These are phyloP conservation scores for Sinopyrophorus schimmeli DNA, from an alignment of 2,888 invertebrate genomes.

Conservation along the genomic window DNA sequence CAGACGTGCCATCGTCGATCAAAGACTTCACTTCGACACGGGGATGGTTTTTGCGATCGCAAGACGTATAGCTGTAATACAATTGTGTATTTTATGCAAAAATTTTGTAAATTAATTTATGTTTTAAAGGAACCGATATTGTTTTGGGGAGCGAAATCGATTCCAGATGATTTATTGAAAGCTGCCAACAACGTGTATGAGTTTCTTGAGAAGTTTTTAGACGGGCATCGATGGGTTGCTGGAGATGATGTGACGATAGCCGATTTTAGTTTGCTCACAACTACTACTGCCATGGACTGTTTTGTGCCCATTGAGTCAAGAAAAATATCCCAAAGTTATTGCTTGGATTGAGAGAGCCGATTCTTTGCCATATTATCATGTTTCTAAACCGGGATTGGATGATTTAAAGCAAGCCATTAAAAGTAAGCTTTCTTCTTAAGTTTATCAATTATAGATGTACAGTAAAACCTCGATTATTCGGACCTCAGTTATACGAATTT, in stretches of 20 bases:
- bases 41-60: slow-evolving; percentile 57
- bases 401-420: too few relatives aligned
- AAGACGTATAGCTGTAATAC: slow-evolving; percentile 56
- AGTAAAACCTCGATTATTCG: too few relatives aligned
- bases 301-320: slow-evolving; percentile 47
- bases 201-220: slow-evolving; percentile 57
- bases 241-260: slow-evolving; percentile 59
- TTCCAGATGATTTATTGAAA: slow-evolving; percentile 11
- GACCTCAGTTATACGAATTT: too few relatives aligned
- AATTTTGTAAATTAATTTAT: background rate
- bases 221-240: slow-evolving; percentile 56
- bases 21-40: slow-evolving; percentile 58
- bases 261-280: slow-evolving; percentile 56
- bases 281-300: slow-evolving; percentile 44
- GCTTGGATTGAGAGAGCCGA: slow-evolving; percentile 46
- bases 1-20: slow-evolving; percentile 57
- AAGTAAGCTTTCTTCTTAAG: too few relatives aligned
- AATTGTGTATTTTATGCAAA: background rate
- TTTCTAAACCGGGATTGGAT: slow-evolving; percentile 6
- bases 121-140: slow-evolving; percentile 46
- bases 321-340: slow-evolving; percentile 44
- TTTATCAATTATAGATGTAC: too few relatives aligned
- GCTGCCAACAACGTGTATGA: slow-evolving; percentile 51
- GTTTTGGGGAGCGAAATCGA: slow-evolving; percentile 8
- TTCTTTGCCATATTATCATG: slow-evolving; percentile 40